Evolutionary conservation across 2,113 vertebrate species (phyloP).

Genomic region (Coracopsis vasa): DNA sequence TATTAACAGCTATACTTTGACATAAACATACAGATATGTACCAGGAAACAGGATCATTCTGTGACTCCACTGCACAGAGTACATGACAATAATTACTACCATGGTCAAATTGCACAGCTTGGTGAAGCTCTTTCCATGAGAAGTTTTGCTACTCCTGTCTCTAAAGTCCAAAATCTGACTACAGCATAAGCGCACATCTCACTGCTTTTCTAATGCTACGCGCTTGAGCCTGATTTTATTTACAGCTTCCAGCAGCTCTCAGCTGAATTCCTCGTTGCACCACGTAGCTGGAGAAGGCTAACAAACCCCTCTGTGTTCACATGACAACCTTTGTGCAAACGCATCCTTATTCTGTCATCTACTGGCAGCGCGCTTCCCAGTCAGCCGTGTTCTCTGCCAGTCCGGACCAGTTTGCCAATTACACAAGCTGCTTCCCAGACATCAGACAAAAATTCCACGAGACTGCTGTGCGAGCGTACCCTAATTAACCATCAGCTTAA

Average conservation of each 20-base stretch:
- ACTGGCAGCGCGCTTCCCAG: conserved; percentile 74
- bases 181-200: not conserved
- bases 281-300: conserved; percentile 58
- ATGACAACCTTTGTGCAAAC: conserved; percentile 77
- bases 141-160: not conserved
- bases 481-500: conserved; percentile 96
- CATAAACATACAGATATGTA: not conserved
- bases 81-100: not conserved
- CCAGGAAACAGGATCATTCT: not conserved
- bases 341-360: conserved; percentile 78
- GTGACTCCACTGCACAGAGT: not conserved
- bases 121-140: not conserved
- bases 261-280: conserved; percentile 1
- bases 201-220: not conserved
- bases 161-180: not conserved
- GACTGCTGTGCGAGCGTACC: conserved; percentile 90
- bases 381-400: conserved; percentile 79
- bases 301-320: conserved; percentile 72
- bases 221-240: not conserved
- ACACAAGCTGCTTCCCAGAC: conserved; percentile 87
- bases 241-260: conserved; percentile 32
- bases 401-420: conserved; percentile 89
- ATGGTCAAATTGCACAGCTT: not conserved
- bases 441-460: conserved; percentile 88
- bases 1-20: not conserved